Evolutionary conservation across 2,888 invertebrate species (phyloP), one percentile per base, ranked within the genome.

Genomic region (Papilio protenor): DNA sequence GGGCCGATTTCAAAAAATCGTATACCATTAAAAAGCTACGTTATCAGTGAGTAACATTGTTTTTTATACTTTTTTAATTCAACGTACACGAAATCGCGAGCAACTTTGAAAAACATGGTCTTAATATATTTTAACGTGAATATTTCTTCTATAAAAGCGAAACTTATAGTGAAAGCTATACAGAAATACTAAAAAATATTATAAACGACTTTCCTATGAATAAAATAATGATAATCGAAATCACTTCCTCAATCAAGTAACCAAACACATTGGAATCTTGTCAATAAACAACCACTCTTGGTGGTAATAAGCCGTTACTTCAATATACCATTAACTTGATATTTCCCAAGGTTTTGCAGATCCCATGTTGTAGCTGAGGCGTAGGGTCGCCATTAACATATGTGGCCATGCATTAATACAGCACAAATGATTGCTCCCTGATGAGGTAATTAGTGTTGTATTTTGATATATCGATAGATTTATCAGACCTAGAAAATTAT

Each of bases 381-480:
- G 18, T 49, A 72, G 52, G 57, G 75, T 66, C 73, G 27, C 45
- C 12, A 23, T 76, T 78, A 73, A 73, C 75, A 76, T 78, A 66
- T 61, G 72, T 71, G 72, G 55, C 64, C 72, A 23, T 16, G 64
- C 75, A 75, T 75, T 75, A 75, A 75, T 57, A 73, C 69, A 40
- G 57, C 21, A 78, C 78, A 59, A 78, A 78, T 78, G 66, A 59
- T 76, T 73, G 73, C 40, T 18, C 33, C 49, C 66, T 64, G 55
- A 57, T 66, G 66, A 70, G 27, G 18, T 10, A 21, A 23, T 45
- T 66, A 66, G 64, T 73, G 52, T 47, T n/a, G 73, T 33, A 16
- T 11, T 45, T 40, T 6, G 5, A 14, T 21, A 55, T 72, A 72
- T 76, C 76, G 76, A 76, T 76, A 64, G 21, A 52, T 27, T 23